Conservation (phyloP, 2,888 invertebrate species). For the Rambutsinella grinnellia region DNA sequence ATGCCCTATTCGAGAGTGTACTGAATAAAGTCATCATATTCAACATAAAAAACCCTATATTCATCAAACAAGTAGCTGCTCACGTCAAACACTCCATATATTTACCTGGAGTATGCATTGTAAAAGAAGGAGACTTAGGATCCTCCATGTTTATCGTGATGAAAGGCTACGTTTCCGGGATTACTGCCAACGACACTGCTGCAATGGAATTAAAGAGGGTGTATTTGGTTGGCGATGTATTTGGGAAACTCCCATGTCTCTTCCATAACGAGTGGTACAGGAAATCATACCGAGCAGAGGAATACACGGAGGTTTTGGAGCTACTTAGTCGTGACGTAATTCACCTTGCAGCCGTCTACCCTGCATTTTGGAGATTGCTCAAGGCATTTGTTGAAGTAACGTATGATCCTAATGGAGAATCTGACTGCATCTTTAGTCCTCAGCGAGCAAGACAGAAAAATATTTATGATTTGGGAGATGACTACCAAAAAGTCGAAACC, state of each 20-base stretch:
- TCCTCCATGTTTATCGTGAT: conserved; percentile 50
- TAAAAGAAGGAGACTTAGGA: conserved; percentile 55
- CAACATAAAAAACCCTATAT: conserved; percentile 9
- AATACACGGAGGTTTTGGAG: conserved; percentile 50
- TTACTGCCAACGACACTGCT: conserved; percentile 4
- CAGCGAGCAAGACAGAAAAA: conserved; percentile 21
- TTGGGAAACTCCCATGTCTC: conserved; percentile 53
- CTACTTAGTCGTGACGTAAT: conserved; percentile 44
- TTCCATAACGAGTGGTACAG: conserved; percentile 55
- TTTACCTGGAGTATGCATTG: conserved; percentile 54
- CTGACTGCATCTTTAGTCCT: conserved; percentile 44
- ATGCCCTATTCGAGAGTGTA: conserved; percentile 37
- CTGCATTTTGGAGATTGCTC: conserved; percentile 41
- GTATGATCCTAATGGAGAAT: conserved; percentile 31
- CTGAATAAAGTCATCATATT: conserved; percentile 28
- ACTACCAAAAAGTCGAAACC: conserved; percentile 9
- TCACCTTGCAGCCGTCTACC: conserved; percentile 36
- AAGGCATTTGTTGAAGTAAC: conserved; percentile 12
- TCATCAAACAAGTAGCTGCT: conserved; percentile 54
- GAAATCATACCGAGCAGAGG: conserved; percentile 58
- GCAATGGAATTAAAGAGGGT: conserved; percentile 39
- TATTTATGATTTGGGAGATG: conserved; percentile 41
- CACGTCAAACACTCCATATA: conserved; percentile 52
- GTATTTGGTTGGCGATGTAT: conserved; percentile 48
- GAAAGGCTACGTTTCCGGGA: conserved; percentile 50